phyloP scores from a whole-genome alignment of 2,113 vertebrate species.

The Steatornis caripensis region DNA sequence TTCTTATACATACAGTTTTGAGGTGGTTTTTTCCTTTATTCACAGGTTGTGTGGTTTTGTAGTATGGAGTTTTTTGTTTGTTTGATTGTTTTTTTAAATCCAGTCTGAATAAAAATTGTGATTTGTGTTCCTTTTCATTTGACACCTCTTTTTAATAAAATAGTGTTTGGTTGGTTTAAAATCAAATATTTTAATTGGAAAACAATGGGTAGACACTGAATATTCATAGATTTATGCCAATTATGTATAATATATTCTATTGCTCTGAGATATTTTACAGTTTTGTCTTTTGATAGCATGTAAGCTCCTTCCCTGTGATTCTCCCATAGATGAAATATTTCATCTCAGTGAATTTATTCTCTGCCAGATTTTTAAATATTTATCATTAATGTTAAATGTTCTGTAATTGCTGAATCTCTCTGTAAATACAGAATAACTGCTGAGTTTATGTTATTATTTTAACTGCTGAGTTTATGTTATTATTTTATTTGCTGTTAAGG shows the following conservation, averaged over 20 bases:
- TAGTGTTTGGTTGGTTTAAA: neutral
- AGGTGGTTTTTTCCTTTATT: neutral
- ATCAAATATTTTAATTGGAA: neutral
- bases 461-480: neutral
- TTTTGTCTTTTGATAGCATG: neutral
- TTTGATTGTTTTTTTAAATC: neutral
- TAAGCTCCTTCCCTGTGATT: neutral
- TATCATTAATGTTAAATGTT: accelerated
- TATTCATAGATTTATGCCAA: neutral
- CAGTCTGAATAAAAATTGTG: neutral
- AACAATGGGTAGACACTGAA: neutral
- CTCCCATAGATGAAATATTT: neutral
- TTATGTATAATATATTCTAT: neutral
- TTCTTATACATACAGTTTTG: neutral
- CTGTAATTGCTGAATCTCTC: neutral
- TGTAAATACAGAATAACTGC: neutral
- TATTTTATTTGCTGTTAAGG: neutral
- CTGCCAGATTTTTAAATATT: neutral
- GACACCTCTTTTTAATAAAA: neutral
- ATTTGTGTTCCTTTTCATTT: neutral
- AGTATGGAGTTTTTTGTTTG: neutral
- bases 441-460: neutral
- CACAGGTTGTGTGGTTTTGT: neutral
- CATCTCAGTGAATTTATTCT: neutral
- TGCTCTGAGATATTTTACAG: neutral